Percentiles rank a stretch among this genome's conserved stretches.
phyloP scores from a whole-genome alignment of 2,888 invertebrate species.

The Axea sp. region DNA sequence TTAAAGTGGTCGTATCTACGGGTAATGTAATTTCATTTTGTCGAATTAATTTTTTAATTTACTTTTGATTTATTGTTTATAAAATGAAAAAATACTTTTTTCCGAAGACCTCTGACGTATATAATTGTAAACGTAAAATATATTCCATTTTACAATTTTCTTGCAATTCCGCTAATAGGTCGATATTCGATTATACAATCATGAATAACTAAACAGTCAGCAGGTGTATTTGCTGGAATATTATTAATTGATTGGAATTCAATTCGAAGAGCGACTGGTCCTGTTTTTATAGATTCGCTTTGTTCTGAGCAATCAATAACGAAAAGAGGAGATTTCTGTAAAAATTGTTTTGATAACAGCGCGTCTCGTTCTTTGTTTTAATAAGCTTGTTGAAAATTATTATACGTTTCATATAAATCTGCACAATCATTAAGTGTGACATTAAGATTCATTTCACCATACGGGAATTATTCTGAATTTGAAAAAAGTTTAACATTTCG shows the following conservation, averaged over 20 bases:
- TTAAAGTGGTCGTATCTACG: no score
- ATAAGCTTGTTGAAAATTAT: slow-evolving; percentile 21
- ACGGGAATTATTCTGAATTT: slow-evolving; percentile 41
- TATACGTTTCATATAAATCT: slow-evolving; percentile 34
- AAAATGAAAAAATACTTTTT: no score
- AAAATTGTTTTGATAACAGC: no score
- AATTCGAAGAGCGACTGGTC: slow-evolving; percentile 17
- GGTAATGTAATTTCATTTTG: no score
- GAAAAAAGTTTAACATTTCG: slow-evolving; percentile 5
- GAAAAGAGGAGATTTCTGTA: slow-evolving; percentile 1
- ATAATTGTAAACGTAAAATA: no score
- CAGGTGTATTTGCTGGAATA: not conserved
- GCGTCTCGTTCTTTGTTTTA: not conserved
- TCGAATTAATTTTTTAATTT: no score
- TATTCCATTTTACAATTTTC: no score
- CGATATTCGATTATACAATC: slow-evolving; percentile 6
- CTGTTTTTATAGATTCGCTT: slow-evolving; percentile 19
- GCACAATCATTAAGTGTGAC: slow-evolving; percentile 27
- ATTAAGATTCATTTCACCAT: slow-evolving; percentile 53
- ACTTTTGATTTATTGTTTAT: no score
- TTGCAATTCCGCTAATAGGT: not conserved
- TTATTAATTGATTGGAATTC: slow-evolving; percentile 12
- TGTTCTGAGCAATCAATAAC: slow-evolving; percentile 30
- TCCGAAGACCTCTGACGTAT: no score
- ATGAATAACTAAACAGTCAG: slow-evolving; percentile 3